Base-by-base conservation (phyloP, 2,113 vertebrate genomes). In the Dromiciops gliroides region DNA sequence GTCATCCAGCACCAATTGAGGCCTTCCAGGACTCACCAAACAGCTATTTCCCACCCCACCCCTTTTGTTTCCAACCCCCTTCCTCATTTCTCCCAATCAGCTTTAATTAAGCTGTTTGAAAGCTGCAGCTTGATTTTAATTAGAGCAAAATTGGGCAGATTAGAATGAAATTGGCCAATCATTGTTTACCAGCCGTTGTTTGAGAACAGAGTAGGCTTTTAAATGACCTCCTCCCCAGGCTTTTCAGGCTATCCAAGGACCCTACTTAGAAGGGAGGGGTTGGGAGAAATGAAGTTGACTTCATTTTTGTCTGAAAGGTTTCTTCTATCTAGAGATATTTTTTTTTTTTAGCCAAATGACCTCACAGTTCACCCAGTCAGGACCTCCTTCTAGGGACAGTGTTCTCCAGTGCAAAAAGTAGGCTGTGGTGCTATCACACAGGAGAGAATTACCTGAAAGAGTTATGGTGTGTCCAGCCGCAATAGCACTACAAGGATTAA, bases 91-190 rank as follows among this genome's bases (percentile, higher is more conserved):
- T 98, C 93, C 97, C 97, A 98, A 97, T 97, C 98, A 98, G 95
- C 93, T 94, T 97, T 97, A 98, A 98, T 98, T 98, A 98, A 98
- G 98, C 97, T 98, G 96, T 97, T 97, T 98, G 98, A 98, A 98
- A 98, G 97, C 97, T 89, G 16, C 97, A 0, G 92, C 96, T 97
- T 98, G 97, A 97, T 98, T 98, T 99, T 98, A 99, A 98, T 98
- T 98, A 98, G 98, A 97, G 97, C 91, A 97, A 98, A 98, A 98
- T 97, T 97, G 97, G 49, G 2, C 98, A 97, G 97, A 98, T 98
- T 96, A 98, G 97, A 97, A 98, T 98, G 97, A 96, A 98, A 98
- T 97, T 94, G 89, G 97, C 97, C 83, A 31, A 98, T 91, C 50
- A 97, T 98, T 98, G 98, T 98, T 98, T 98, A 97, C 0, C 0